Evolutionary conservation across 2,797 vertebrate genomes (phyloP), one percentile per base, ranked within the genome.

Genomic region (Bradypus variegatus): DNA sequence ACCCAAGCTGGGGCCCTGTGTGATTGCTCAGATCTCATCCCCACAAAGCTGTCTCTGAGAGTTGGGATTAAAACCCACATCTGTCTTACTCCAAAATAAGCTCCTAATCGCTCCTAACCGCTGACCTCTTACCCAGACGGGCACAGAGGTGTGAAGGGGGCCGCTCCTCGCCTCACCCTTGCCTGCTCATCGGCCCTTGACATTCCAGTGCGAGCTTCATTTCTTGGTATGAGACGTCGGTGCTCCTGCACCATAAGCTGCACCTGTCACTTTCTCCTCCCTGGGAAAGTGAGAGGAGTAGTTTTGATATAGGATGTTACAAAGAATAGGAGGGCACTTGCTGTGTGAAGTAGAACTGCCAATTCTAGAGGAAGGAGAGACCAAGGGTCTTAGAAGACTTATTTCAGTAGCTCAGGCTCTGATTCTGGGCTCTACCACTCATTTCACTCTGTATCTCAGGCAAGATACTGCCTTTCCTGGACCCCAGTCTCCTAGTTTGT

Each of bases 221-320:
- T 53, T 89, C 72, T 38, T 62, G 60, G 16, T 45, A 31, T 64
- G 58, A 14, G 0, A 1, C 2, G 6, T 10, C 19, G 7, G 15
- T n/a, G 1, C 8, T 33, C 23, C 67, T 55, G 10, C 1, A 25
- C 55, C 31, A 10, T 6, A 18, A 5, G 45, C 36, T 0, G 1
- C 8, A 3, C 7, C 31, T 31, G 9, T 29, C 31, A 0, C 23
- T 41, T 64, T 70, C 87, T 91, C 45, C 38, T 16, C 38, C 3
- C 38, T 38, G n/a, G 33, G 70, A 69, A 53, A 27, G 78, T 62
- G 55, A 70, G 36, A 45, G 60, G 14, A n/a, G 50, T 36, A 29
- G n/a, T 58, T 77, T 80, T 58, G n/a, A 60, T 48, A 15, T 50
- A 81, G 58, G n/a, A 58, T 7, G 10, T 2, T 65, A 23, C 41